Evolutionary conservation across 2,797 vertebrate species (phyloP).

Genomic region (Paedocypris micromegethes): DNA sequence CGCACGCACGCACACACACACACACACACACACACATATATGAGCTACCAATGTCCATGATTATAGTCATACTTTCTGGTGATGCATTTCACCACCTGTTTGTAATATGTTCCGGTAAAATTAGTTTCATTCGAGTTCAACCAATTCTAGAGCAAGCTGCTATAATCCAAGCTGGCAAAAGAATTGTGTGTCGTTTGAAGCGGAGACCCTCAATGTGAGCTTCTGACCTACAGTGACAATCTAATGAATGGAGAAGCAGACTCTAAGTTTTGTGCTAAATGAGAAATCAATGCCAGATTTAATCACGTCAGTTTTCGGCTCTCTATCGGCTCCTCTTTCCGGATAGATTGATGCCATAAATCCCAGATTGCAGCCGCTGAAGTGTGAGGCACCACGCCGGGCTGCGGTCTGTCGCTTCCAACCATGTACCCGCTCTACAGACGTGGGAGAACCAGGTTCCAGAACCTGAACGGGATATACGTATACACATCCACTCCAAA

Average conservation of each 20-base stretch:
- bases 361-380: slow-evolving; percentile 59
- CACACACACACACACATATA: too few species aligned
- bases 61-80: too few species aligned
- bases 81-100: too few species aligned
- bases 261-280: slow-evolving; percentile 16
- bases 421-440: slow-evolving; percentile 40
- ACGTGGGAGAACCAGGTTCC: slow-evolving; percentile 26
- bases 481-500: slow-evolving; percentile 43
- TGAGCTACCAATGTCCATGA: too few species aligned
- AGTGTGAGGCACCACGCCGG: slow-evolving; percentile 54
- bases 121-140: too few species aligned
- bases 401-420: slow-evolving; percentile 61
- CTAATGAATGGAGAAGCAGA: slow-evolving; percentile 32
- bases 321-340: slow-evolving; percentile 10
- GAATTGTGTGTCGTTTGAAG: slow-evolving; percentile 38
- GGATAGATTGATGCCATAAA: slow-evolving; percentile 51
- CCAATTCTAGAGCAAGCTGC: too few species aligned
- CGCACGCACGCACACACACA: too few species aligned
- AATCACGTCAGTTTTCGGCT: slow-evolving; percentile 6
- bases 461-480: slow-evolving; percentile 17
- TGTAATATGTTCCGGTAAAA: too few species aligned
- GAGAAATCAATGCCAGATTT: background rate
- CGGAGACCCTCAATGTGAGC: slow-evolving; percentile 34
- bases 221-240: slow-evolving; percentile 35
- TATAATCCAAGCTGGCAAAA: background rate